Conservation (phyloP, 2,888 invertebrate species). For the Nymphalis polychloros region DNA sequence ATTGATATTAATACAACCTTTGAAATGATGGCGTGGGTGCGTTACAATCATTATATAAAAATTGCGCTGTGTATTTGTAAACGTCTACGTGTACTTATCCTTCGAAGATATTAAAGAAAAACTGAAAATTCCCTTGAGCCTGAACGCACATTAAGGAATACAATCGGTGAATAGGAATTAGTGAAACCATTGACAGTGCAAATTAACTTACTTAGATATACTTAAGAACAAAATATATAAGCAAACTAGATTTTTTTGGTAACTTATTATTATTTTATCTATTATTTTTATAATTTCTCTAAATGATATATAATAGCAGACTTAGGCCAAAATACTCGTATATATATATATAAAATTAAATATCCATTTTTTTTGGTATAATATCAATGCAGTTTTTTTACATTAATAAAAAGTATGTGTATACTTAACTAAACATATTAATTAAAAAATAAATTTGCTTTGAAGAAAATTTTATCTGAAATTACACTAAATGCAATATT, state of each 20-base stretch:
- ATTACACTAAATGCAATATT: slow-evolving; percentile 11
- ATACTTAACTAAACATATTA: neutral
- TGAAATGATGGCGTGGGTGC: too few relatives aligned
- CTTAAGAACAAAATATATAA: slow-evolving; percentile 4
- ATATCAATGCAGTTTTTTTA: too few relatives aligned
- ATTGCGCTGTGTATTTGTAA: too few relatives aligned
- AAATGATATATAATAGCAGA: slow-evolving; percentile 1
- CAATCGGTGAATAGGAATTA: neutral
- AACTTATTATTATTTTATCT: slow-evolving; percentile 5
- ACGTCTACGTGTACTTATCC: too few relatives aligned
- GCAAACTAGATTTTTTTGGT: slow-evolving; percentile 11
- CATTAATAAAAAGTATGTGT: neutral
- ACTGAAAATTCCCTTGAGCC: too few relatives aligned
- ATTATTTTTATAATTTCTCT: neutral
- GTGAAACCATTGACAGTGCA: neutral
- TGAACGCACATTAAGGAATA: neutral
- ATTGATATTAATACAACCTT: too few relatives aligned
- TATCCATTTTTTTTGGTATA: slow-evolving; percentile 9
- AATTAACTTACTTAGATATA: neutral
- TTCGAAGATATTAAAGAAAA: too few relatives aligned
- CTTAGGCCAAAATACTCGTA: slow-evolving; percentile 10
- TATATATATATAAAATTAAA: slow-evolving; percentile 6
- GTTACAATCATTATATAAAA: too few relatives aligned
- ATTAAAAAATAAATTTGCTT: neutral
- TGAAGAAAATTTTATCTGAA: neutral